Evolutionary conservation across 2,113 vertebrate species (phyloP).

Genomic region (Prinia subflava): DNA sequence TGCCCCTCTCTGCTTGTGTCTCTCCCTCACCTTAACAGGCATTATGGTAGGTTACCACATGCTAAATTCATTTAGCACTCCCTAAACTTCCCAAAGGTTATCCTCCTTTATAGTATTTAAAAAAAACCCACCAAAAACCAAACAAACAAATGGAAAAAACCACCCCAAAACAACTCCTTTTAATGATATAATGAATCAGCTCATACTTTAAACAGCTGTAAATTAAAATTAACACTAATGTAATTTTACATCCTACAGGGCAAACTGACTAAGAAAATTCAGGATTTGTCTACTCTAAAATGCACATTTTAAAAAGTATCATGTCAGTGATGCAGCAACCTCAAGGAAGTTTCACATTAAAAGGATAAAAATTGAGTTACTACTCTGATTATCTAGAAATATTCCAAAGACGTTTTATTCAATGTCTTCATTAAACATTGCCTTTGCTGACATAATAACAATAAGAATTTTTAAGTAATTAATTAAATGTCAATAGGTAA

Average conservation of each 20-base stretch:
- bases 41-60: background rate
- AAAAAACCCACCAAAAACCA: background rate
- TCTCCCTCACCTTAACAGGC: background rate
- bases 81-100: background rate
- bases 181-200: background rate
- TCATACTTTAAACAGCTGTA: background rate
- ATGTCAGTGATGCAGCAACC: background rate
- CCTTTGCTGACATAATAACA: background rate
- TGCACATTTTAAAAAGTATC: background rate
- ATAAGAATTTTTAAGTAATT: background rate
- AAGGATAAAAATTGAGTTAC: background rate
- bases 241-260: background rate
- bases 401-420: background rate
- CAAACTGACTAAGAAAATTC: background rate
- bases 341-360: background rate
- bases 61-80: background rate
- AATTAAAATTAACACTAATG: background rate
- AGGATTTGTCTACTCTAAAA: background rate
- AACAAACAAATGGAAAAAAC: too few species aligned
- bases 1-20: background rate
- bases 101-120: background rate
- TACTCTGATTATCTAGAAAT: background rate
- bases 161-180: background rate
- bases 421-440: background rate
- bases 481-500: background rate